Conservation (phyloP, 2,797 vertebrate genomes). For the Oceanodroma leucorhoa region DNA sequence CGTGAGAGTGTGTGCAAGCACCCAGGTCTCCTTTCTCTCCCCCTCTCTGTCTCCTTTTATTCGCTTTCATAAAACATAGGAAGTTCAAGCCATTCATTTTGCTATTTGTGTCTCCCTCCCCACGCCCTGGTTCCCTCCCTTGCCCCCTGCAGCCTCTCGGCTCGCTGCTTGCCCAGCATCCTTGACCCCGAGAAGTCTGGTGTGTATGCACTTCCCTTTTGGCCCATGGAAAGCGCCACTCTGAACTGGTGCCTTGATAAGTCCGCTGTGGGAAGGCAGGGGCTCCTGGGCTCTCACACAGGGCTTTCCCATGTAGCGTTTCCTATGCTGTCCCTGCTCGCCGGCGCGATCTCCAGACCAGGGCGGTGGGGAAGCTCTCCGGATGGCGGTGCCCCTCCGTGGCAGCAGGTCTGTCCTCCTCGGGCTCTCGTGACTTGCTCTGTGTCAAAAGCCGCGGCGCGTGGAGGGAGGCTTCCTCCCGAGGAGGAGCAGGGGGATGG, state of each 20-base stretch:
- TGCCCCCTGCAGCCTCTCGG: conserved; percentile 58
- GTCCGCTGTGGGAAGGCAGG: conserved; percentile 78
- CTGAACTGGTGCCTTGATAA: conserved; percentile 66
- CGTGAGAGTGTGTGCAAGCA: not conserved
- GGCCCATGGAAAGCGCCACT: conserved; percentile 69
- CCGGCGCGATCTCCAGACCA: not conserved
- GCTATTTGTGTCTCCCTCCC: conserved; percentile 70
- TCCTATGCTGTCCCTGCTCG: conserved; percentile 59
- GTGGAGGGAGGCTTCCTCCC: not conserved
- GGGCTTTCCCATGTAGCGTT: conserved; percentile 70
- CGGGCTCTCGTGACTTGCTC: rapidly evolving
- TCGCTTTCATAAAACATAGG: conserved; percentile 40
- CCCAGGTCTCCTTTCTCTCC: conserved; percentile 14
- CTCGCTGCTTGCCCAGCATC: conserved; percentile 59
- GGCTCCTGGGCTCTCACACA: conserved; percentile 77
- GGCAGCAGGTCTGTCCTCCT: not conserved
- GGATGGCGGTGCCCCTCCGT: not conserved
- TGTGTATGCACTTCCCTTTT: conserved; percentile 78
- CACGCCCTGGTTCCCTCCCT: conserved; percentile 34
- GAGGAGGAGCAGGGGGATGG: not conserved
- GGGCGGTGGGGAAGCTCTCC: not conserved
- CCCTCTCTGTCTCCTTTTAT: conserved; percentile 12
- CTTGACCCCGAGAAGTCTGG: conserved; percentile 75
- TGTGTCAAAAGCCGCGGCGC: not conserved
- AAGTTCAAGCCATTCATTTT: conserved; percentile 68